Conservation (phyloP, 2,797 vertebrate genomes). For the Crenuchus spilurus region DNA sequence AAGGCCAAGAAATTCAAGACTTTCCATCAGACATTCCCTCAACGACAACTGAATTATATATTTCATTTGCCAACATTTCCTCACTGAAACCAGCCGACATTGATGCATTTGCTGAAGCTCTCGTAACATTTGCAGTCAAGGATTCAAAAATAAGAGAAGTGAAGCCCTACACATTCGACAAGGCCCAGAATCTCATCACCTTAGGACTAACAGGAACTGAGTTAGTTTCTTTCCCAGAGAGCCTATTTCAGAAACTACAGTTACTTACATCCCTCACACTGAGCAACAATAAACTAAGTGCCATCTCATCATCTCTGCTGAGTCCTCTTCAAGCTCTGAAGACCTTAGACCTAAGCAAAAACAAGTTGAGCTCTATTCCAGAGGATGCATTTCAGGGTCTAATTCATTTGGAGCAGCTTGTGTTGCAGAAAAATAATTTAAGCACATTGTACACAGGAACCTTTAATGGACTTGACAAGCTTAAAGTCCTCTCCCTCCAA, state of each 20-base stretch:
- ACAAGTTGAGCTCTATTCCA: slow-evolving; percentile 65
- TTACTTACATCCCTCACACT: slow-evolving; percentile 80
- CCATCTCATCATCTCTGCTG: slow-evolving; percentile 73
- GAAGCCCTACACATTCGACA: slow-evolving; percentile 79
- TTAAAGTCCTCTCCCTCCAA: slow-evolving; percentile 82
- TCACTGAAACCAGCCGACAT: slow-evolving; percentile 69
- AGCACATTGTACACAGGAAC: slow-evolving; percentile 69
- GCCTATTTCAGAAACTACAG: slow-evolving; percentile 79
- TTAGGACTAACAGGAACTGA: slow-evolving; percentile 80
- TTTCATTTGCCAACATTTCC: slow-evolving; percentile 61
- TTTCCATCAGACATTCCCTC: slow-evolving; percentile 66
- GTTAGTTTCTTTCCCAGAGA: slow-evolving; percentile 83
- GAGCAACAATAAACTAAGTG: slow-evolving; percentile 78
- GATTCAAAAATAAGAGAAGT: slow-evolving; percentile 68
- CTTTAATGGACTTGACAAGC: slow-evolving; percentile 79
- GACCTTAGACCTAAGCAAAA: slow-evolving; percentile 65
- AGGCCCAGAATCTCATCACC: slow-evolving; percentile 71
- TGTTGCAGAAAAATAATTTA: slow-evolving; percentile 83
- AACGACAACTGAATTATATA: slow-evolving; percentile 42
- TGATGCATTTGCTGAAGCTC: slow-evolving; percentile 53
- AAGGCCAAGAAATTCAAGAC: slow-evolving; percentile 53
- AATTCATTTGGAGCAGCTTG: slow-evolving; percentile 74
- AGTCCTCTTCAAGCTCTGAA: slow-evolving; percentile 55
- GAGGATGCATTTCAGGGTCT: slow-evolving; percentile 76
- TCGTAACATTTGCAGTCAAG: slow-evolving; percentile 56